phyloP scores from a whole-genome alignment of 2,113 vertebrate genomes.

The Pyxicephalus adspersus region DNA sequence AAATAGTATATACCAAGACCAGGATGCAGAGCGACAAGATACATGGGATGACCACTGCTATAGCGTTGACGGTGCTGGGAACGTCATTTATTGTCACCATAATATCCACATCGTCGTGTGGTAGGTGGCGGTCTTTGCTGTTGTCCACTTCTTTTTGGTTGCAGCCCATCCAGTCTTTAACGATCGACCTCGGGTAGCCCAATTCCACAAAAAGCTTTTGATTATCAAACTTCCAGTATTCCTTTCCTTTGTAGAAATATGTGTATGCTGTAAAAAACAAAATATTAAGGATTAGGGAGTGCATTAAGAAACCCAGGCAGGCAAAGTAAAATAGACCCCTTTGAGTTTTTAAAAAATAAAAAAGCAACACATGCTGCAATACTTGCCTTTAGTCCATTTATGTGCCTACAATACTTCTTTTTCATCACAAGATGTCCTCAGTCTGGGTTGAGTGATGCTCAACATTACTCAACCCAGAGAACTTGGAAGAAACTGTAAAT shows the following conservation, averaged over 20 bases:
- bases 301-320: too few species aligned
- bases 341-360: too few species aligned
- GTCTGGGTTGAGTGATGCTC: too few species aligned
- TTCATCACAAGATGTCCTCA: too few species aligned
- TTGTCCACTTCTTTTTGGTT: constrained; percentile 90
- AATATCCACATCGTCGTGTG: constrained; percentile 93
- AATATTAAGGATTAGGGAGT: constrained; percentile 18
- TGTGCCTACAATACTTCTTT: too few species aligned
- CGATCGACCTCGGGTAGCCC: constrained; percentile 92
- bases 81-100: constrained; percentile 96
- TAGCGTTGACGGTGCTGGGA: constrained; percentile 92
- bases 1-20: constrained; percentile 96
- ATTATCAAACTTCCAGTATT: constrained; percentile 99
- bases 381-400: too few species aligned
- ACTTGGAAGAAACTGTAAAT: too few species aligned
- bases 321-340: too few species aligned
- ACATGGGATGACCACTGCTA: constrained; percentile 97
- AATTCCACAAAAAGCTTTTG: constrained; percentile 93
- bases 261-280: constrained; percentile 85
- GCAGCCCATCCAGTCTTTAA: constrained; percentile 98
- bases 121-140: constrained; percentile 87
- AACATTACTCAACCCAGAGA: too few species aligned
- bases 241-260: constrained; percentile 97
- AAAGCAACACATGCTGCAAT: too few species aligned
- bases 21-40: constrained; percentile 95